Conservation (phyloP, 2,888 invertebrate species). For the Proisotoma minuta region DNA sequence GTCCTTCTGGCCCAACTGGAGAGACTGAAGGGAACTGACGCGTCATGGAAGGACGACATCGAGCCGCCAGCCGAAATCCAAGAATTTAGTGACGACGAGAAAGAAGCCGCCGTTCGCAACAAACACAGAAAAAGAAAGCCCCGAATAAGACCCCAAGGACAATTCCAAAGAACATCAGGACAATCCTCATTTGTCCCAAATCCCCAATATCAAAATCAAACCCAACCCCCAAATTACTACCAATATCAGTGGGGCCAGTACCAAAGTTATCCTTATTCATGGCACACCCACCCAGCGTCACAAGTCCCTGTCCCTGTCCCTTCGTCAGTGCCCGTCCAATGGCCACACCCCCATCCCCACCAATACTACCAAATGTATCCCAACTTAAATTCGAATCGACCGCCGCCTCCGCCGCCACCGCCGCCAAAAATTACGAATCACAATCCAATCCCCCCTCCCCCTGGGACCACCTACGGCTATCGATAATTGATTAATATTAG, state of each 20-base stretch:
- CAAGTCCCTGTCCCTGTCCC: neutral
- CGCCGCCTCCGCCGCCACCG: neutral
- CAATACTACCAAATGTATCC: neutral
- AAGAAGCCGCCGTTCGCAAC: constrained; percentile 58
- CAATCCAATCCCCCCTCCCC: no score
- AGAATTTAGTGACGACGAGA: constrained; percentile 87
- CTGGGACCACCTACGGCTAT: no score
- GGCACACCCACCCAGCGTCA: constrained; percentile 3
- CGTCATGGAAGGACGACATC: constrained; percentile 76
- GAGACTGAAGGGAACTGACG: constrained; percentile 72
- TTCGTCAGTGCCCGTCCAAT: no score
- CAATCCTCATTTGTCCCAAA: no score
- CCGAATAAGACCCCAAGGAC: no score
- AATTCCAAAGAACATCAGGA: no score
- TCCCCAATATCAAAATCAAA: neutral
- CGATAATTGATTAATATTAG: no score
- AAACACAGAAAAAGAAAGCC: constrained; percentile 19
- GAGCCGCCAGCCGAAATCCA: constrained; percentile 68
- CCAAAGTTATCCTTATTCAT: neutral
- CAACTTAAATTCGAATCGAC: neutral
- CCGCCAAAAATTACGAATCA: no score
- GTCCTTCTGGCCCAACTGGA: constrained; percentile 39
- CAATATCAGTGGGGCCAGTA: neutral
- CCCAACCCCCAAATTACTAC: neutral
- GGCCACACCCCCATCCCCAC: neutral